Percentiles rank a stretch among this genome's conserved stretches.
phyloP scores from a whole-genome alignment of 2,113 vertebrate genomes.

The Macroglossus sobrinus region DNA sequence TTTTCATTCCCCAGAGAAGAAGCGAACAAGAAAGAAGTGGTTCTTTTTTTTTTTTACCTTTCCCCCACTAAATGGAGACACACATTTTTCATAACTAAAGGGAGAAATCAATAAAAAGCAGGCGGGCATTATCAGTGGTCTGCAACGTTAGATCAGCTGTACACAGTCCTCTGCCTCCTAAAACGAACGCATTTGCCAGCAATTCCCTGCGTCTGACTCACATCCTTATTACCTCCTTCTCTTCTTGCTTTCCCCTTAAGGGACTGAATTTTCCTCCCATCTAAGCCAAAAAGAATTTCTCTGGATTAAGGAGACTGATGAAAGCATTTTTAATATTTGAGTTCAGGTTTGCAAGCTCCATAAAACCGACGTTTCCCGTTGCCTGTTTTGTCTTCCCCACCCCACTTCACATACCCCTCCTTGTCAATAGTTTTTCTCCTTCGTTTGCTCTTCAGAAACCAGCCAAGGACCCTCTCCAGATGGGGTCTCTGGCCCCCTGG shows the following conservation, averaged over 20 bases:
- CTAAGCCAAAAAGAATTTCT: conserved; percentile 82
- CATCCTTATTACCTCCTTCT: conserved; percentile 81
- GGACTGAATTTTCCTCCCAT: conserved; percentile 80
- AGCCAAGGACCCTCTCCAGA: neutral
- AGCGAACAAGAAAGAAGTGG: conserved; percentile 47
- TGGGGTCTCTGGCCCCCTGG: neutral
- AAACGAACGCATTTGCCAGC: conserved; percentile 74
- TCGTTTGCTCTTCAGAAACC: conserved; percentile 11
- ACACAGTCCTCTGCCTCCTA: conserved; percentile 55
- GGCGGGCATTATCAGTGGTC: conserved; percentile 64
- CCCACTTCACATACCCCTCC: neutral
- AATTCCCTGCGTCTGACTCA: conserved; percentile 83
- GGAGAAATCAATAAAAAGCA: conserved; percentile 70
- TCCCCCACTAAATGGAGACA: conserved; percentile 51
- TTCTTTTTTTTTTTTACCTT: conserved; percentile 52
- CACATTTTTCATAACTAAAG: conserved; percentile 66
- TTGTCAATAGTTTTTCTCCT: neutral
- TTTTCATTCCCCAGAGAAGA: conserved; percentile 48
- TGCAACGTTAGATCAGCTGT: conserved; percentile 70
- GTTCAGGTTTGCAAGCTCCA: conserved; percentile 42
- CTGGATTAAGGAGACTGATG: conserved; percentile 81
- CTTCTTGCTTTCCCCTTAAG: conserved; percentile 79
- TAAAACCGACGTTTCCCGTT: neutral
- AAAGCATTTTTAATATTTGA: conserved; percentile 79
- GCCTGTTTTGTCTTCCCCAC: neutral